Evolutionary conservation across 2,888 invertebrate genomes (phyloP).

Genomic region (Drosophila putrida): DNA sequence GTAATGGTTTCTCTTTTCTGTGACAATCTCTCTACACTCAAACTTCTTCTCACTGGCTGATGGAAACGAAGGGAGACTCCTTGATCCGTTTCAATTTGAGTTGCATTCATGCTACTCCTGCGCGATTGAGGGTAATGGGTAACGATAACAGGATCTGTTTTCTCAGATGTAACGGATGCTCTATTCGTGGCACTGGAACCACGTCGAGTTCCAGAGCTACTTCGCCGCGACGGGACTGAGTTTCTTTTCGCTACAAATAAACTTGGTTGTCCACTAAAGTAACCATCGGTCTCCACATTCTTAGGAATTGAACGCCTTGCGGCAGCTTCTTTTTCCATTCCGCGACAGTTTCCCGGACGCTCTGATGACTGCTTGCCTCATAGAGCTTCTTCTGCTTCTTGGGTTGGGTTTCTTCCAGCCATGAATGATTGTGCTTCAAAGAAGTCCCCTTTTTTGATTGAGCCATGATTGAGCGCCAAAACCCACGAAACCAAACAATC

Average conservation of each 20-base stretch:
- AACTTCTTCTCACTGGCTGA: slow-evolving; percentile 6
- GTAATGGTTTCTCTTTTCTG: neutral
- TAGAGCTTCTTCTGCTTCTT: neutral
- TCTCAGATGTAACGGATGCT: neutral
- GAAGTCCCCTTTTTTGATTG: neutral
- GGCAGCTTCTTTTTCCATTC: slow-evolving; percentile 13
- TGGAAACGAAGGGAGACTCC: slow-evolving; percentile 2
- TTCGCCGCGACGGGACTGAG: neutral
- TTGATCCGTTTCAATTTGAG: neutral
- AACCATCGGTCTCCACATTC: neutral
- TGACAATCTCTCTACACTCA: neutral
- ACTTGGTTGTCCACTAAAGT: neutral
- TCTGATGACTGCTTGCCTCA: slow-evolving; percentile 20
- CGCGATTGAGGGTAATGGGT: slow-evolving; percentile 2
- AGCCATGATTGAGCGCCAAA: neutral
- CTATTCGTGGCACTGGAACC: no score
- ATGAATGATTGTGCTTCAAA: neutral
- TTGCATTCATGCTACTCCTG: slow-evolving; percentile 2
- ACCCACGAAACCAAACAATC: neutral
- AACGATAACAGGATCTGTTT: neutral
- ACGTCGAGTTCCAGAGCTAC: neutral
- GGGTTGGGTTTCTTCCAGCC: neutral
- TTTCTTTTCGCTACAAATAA: neutral
- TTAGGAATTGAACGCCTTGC: neutral
- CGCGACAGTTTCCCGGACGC: slow-evolving; percentile 1